Evolutionary conservation across 53 echinoderm and acorn worm genomes (phyloP).

Genomic region (Patiria pectinifera): DNA sequence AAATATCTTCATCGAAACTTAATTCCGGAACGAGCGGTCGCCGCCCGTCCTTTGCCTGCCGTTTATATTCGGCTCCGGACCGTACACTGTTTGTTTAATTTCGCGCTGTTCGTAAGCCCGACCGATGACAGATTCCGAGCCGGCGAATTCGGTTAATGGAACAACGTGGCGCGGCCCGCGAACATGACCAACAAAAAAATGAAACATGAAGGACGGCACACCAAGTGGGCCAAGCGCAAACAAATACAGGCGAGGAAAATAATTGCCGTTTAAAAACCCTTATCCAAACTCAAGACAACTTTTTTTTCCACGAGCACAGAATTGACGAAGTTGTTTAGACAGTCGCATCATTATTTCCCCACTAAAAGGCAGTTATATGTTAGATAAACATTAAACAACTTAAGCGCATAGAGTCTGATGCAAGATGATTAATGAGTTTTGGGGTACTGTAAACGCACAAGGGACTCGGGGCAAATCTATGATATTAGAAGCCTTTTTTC

Average conservation of each 20-base stretch:
- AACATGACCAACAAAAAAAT: not conserved
- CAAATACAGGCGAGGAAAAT: constrained; percentile 1
- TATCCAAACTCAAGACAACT: not conserved
- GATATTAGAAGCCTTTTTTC: not conserved
- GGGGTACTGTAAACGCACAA: not conserved
- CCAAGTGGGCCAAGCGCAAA: constrained; percentile 21
- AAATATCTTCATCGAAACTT: constrained; percentile 15
- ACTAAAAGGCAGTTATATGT: constrained; percentile 24
- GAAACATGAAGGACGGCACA: not conserved
- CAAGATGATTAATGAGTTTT: constrained; percentile 20
- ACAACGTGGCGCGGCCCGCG: constrained; percentile 40
- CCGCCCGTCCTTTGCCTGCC: not conserved
- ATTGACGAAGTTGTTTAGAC: constrained; percentile 43
- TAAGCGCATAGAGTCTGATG: not conserved
- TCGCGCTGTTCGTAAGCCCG: constrained; percentile 25
- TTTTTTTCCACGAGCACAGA: not conserved
- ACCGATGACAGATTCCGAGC: constrained; percentile 18
- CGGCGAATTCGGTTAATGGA: constrained; percentile 24
- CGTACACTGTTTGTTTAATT: constrained; percentile 51
- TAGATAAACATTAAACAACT: constrained; percentile 46
- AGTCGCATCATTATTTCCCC: constrained; percentile 32
- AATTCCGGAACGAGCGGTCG: constrained; percentile 8
- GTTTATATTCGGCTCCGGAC: constrained; percentile 26
- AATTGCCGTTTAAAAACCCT: constrained; percentile 7
- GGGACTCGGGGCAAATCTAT: not conserved